Evolutionary conservation across 2,888 invertebrate species (phyloP).

Genomic region (Stenichneumon culpator): DNA sequence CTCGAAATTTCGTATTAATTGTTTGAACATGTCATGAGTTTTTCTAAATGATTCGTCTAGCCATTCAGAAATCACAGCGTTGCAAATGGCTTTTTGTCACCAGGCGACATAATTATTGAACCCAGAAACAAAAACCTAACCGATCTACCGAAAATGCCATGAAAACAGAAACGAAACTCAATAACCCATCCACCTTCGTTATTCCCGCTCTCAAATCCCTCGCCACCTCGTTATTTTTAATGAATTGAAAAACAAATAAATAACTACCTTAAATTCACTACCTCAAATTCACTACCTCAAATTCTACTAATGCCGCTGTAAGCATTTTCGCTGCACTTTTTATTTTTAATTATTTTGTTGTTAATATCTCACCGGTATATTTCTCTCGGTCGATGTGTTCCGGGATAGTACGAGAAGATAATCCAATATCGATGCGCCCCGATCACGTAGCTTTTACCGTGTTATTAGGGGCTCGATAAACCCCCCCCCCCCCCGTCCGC

Average conservation of each 20-base stretch:
- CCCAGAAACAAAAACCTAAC: background rate
- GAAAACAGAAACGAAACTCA: background rate
- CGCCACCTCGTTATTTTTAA: background rate
- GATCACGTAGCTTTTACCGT: slow-evolving; percentile 52
- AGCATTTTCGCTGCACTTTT: slow-evolving; percentile 1
- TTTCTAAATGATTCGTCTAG: background rate
- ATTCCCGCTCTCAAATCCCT: too few relatives aligned
- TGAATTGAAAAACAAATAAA: background rate
- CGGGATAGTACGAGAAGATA: slow-evolving; percentile 28
- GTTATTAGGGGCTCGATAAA: slow-evolving; percentile 79
- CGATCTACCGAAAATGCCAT: background rate
- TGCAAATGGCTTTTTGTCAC: background rate
- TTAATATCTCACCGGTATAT: slow-evolving; percentile 19
- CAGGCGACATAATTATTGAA: background rate
- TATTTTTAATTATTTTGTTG: slow-evolving; percentile 19
- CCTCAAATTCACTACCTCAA: background rate
- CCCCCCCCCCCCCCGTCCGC: slow-evolving; percentile 1
- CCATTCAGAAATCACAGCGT: background rate
- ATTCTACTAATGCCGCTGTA: background rate
- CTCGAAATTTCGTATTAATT: background rate
- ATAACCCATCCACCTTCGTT: background rate
- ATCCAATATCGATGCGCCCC: slow-evolving; percentile 34
- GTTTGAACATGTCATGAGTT: background rate
- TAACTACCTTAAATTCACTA: too few relatives aligned
- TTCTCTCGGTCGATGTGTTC: background rate